Conservation (phyloP, 2,113 vertebrate genomes). For the Bothrops jararaca region DNA sequence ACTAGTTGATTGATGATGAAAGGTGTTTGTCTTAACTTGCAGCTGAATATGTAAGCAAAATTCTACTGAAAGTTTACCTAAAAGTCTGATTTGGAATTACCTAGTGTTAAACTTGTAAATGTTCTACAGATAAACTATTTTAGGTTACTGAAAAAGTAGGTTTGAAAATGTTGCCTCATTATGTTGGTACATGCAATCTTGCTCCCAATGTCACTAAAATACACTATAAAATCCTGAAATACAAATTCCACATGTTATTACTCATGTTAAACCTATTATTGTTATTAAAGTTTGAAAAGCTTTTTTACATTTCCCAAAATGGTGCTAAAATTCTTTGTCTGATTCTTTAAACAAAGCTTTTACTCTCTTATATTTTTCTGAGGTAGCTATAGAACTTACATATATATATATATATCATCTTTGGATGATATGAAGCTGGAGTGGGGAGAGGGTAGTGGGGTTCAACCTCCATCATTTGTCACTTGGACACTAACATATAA, state of each 20-base stretch:
- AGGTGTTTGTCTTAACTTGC: background rate
- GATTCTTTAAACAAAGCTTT: conserved; percentile 9
- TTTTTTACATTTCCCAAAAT: background rate
- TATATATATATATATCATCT: background rate
- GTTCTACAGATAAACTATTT: background rate
- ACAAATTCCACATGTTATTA: background rate
- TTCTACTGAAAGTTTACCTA: background rate
- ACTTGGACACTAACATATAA: background rate
- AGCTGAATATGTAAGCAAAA: background rate
- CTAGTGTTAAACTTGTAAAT: background rate
- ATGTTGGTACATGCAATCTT: background rate
- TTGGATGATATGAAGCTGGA: background rate
- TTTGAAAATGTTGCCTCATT: background rate
- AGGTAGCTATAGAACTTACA: background rate
- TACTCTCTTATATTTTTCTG: background rate
- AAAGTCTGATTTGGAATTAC: background rate
- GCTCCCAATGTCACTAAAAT: background rate
- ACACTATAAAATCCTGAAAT: background rate
- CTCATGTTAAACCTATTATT: background rate
- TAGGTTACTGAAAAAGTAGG: background rate
- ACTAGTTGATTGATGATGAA: background rate
- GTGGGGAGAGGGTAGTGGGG: background rate
- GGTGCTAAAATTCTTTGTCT: conserved; percentile 8
- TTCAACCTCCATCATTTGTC: background rate
- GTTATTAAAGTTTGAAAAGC: background rate